These are phyloP conservation scores for Heteromormyrus szaboi DNA, from an alignment of 2,797 vertebrate genomes.

Conservation along the genomic window DNA sequence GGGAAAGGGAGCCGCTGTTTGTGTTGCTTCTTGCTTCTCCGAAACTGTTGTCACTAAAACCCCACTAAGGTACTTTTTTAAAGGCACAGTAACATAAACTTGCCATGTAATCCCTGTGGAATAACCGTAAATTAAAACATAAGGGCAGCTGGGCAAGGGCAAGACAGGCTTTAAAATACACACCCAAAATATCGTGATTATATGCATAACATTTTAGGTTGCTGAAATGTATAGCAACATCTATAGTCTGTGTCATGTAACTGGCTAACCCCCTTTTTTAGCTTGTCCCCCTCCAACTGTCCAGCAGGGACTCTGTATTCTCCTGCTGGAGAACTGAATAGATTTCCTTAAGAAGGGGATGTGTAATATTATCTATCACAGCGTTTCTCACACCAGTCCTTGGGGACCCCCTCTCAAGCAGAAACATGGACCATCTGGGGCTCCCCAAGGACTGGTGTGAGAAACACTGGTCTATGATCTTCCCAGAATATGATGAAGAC, in stretches of 20 bases:
- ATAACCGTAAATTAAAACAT: background rate
- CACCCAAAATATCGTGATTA: background rate
- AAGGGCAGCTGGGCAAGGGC: background rate
- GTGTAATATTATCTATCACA: background rate
- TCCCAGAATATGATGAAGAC: background rate
- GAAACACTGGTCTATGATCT: background rate
- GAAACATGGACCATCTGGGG: background rate
- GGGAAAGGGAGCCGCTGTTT: background rate
- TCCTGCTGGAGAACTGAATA: background rate
- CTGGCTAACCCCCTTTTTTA: background rate
- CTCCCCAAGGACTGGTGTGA: background rate
- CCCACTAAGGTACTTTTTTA: background rate
- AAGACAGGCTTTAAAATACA: background rate
- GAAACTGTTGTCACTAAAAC: background rate
- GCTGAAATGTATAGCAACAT: background rate
- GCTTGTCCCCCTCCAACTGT: background rate
- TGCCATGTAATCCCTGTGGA: background rate
- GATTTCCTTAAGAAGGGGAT: background rate
- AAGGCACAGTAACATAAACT: background rate
- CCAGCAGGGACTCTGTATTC: background rate
- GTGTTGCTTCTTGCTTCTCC: background rate
- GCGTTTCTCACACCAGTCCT: background rate
- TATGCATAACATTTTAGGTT: background rate
- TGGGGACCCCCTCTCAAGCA: background rate
- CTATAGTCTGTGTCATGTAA: background rate